Evolutionary conservation across 2,113 vertebrate species (phyloP), one percentile per base, ranked within the genome.

Genomic region (Pardalotus punctatus): DNA sequence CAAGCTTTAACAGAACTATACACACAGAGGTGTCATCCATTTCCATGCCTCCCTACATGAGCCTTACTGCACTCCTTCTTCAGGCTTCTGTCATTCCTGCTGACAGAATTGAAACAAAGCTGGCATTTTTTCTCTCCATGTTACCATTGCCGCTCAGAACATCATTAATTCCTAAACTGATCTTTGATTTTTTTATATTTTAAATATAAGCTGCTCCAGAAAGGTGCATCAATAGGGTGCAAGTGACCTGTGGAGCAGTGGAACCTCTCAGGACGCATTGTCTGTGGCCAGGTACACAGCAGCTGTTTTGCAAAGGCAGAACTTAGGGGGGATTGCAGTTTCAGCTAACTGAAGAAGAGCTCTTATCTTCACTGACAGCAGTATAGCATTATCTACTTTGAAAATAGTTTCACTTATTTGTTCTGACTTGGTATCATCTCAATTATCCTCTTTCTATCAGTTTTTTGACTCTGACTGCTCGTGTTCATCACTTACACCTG

Each of bases 381-480:
- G 36, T 48, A 23, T 33, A 72, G 9, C 13, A 50, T n/a, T 43
- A 25, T 38, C 10, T 60, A 19, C 23, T 60, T 57, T 36, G 40
- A 60, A 74, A 84, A 51, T 33, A 70, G 5, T n/a, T 62, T 69
- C 6, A 40, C 12, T 48, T 66, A 2, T 60, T 84, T 71, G 27
- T 84, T 65, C 28, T 70, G 21, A 6, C 13, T 72, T 57, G 28
- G 3, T 29, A 76, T 43, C 4, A 6, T 88, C 25, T 58, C 35
- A 71, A 1, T 50, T 77, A 25, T 25, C 28, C n/a, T 35, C 2
- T 51, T 38, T 60, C 33, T 42, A 16, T 47, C 18, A 65, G 2
- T 10, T 65, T 48, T 84, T 7, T 35, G 3, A 66, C 25, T 57
- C 25, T 0, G 0, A 3, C n/a, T 54, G 23, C 10, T 58, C n/a